Evolutionary conservation across 2,113 vertebrate species (phyloP).

Genomic region (Syngnathoides biaculeatus): DNA sequence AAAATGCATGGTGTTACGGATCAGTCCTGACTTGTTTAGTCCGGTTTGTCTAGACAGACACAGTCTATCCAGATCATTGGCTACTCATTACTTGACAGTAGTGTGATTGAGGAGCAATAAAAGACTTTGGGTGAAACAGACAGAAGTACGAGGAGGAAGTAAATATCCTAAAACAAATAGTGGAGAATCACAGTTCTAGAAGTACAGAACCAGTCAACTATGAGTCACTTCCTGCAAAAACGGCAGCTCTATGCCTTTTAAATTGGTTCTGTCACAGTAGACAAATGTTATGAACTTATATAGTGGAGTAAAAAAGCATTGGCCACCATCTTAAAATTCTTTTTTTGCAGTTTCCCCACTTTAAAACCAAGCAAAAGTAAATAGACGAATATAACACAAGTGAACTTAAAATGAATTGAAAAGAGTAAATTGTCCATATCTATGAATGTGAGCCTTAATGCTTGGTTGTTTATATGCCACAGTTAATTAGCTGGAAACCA

Average conservation of each 20-base stretch:
- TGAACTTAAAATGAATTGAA: no score
- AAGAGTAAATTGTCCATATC: no score
- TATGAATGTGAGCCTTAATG: no score
- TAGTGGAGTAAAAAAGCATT: no score
- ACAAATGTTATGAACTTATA: slow-evolving; percentile 3
- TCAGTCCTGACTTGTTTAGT: not conserved
- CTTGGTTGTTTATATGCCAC: no score
- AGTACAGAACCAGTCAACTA: slow-evolving; percentile 60
- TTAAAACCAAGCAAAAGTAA: no score
- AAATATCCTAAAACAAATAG: slow-evolving; percentile 66
- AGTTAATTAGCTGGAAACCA: no score
- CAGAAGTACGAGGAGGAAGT: slow-evolving; percentile 41
- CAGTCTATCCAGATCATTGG: slow-evolving; percentile 11
- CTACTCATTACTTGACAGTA: not conserved
- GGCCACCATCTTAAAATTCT: no score
- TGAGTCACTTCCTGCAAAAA: slow-evolving; percentile 71
- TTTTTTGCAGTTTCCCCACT: no score
- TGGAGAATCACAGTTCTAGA: slow-evolving; percentile 62
- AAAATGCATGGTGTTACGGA: not conserved
- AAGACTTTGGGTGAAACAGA: slow-evolving; percentile 26
- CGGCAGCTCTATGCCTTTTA: slow-evolving; percentile 39
- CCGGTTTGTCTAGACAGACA: slow-evolving; percentile 13
- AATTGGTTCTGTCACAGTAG: slow-evolving; percentile 30
- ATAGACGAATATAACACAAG: no score
- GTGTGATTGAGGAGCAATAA: slow-evolving; percentile 21